Evolutionary conservation across 2,113 vertebrate species (phyloP), one percentile per base, ranked within the genome.

Genomic region (Corythoichthys haematopterus): DNA sequence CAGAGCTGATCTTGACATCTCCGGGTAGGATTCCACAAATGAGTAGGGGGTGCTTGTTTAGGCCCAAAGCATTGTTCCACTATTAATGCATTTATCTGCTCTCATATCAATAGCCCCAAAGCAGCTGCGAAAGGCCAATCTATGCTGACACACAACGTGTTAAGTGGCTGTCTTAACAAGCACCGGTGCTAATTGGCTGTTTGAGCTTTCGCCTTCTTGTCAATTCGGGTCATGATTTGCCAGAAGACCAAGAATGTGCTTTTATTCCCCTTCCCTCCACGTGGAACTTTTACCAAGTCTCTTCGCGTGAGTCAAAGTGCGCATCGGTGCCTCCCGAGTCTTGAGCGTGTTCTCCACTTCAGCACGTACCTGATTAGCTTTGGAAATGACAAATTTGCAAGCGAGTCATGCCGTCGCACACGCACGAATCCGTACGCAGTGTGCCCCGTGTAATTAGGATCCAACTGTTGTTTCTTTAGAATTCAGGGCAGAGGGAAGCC

Each of bases 131-230:
- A 80, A 77, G 82, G 67, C 75, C 78, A 75, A 80, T 85, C 67
- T 53, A 74, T 84, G 75, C 71, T 75, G 74, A 79, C 84, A 79
- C 72, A 58, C 68, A 68, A 76, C 64, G 72, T 50, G 58, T 59
- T 77, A 81, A 82, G 70, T 72, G 74, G 68, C 64, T 45, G 36
- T 47, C 78, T 87, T 80, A 86, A 80, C 79, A 79, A 77, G 74
- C 70, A 58, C 75, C 58, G 67, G 67, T 60, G 66, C 78, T 87
- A 87, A 87, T 85, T 84, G 76, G 77, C 59, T 75, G 67, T 80
- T 71, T 85, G 77, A 79, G 77, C n/a, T 82, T 71, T 76, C 55
- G 76, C 81, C 77, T 84, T 82, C 64, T 76, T 35, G 66, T 62
- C 40, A 43, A 70, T 61, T 10, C 59, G 43, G 71, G 70, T 79